phyloP scores from a whole-genome alignment of 2,888 invertebrate genomes.

The Hylaea fasciaria region DNA sequence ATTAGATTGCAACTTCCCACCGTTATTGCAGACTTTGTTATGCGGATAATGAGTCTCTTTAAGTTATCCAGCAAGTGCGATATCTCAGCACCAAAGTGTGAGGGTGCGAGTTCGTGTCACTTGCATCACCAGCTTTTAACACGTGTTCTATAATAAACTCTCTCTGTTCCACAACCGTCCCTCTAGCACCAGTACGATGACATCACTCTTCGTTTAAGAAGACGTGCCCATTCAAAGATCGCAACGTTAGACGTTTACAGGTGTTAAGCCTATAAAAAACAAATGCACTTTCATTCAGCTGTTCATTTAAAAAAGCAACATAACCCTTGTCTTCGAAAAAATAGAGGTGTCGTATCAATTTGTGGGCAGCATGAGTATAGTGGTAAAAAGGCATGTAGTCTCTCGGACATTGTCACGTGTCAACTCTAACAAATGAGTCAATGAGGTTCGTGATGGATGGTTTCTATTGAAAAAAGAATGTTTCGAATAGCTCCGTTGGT shows the following conservation, averaged over 20 bases:
- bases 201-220: conserved; percentile 26
- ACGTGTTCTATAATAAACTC: neutral
- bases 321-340: conserved; percentile 18
- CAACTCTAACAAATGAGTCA: conserved; percentile 42
- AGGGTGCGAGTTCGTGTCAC: conserved; percentile 16
- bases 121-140: conserved; percentile 17
- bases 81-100: conserved; percentile 9
- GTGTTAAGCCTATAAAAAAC: conserved; percentile 30
- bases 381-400: conserved; percentile 36
- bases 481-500: conserved; percentile 29
- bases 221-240: conserved; percentile 34
- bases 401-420: conserved; percentile 39
- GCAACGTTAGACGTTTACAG: conserved; percentile 34
- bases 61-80: neutral
- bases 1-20: neutral
- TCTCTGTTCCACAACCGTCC: conserved; percentile 5
- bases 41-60: neutral
- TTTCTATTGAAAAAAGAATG: conserved; percentile 37
- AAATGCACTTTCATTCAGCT: conserved; percentile 11
- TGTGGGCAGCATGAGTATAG: conserved; percentile 10
- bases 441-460: conserved; percentile 39
- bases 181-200: conserved; percentile 16
- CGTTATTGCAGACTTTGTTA: conserved; percentile 11
- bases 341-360: conserved; percentile 20
- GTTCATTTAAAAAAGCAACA: conserved; percentile 6